Base-by-base conservation (phyloP, 2,888 invertebrate genomes). In the Oegoconia quadripuncta region DNA sequence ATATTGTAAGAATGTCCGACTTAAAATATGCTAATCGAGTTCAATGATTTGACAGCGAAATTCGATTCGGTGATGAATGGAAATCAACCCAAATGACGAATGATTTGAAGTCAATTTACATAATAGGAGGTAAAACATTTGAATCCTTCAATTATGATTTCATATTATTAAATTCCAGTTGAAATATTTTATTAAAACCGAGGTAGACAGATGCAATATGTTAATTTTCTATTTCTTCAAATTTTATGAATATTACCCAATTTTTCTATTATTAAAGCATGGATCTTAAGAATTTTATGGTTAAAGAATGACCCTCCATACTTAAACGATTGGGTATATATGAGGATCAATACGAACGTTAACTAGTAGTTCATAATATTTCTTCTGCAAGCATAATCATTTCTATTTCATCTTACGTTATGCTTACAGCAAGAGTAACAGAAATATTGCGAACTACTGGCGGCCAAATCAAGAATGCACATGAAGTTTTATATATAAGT, bases 11-110 rank as follows among this genome's bases (percentile, higher is more conserved):
- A 39, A 46, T 41, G 39, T 39, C 44, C 39, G 42, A 45, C 54
- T 50, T 52, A 52, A 59, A 52, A 57, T 61, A 67, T 67, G 66
- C 49, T 59, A 74, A 75, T 65, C 55, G 43, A 45, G 52, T 55
- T 53, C 56, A 55, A 63, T 55, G 55, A 57, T 46, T 51, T 61
- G 59, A 64, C 60, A 58, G 52, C 50, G 43, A 60, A 73, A 70
- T 74, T 63, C 54, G 53, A 66, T 63, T 60, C 50, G 53, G 55
- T 67, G 65, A 74, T 64, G 50, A 65, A 71, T 73, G 59, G 53
- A 68, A 72, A 71, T 69, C 57, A 59, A 52, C 55, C 56, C 46
- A 59, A 67, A 70, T 56, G 55, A 57, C 51, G 56, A 65, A 65
- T 65, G 50, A 54, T 55, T 55, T 61, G 50, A 46, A 54, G 34